Conservation (phyloP, 2,888 invertebrate genomes). For the Drosophila putrida region DNA sequence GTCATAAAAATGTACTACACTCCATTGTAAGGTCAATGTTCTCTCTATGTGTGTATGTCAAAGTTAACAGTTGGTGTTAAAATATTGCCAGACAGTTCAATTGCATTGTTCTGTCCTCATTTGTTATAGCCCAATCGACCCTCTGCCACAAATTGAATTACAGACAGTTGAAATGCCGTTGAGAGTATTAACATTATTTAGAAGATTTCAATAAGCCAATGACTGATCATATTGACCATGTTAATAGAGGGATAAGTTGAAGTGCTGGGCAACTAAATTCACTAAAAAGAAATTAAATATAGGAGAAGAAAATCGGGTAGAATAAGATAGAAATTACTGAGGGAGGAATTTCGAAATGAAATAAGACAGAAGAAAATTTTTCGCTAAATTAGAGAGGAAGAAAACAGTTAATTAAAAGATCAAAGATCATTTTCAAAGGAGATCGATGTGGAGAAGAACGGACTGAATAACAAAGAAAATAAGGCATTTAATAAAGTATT, state of each 20-base stretch:
- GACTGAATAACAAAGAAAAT: no score
- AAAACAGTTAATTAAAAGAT: no score
- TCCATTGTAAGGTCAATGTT: conserved; percentile 3
- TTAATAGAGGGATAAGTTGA: not conserved
- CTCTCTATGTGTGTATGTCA: conserved; percentile 7
- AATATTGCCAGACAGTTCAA: conserved; percentile 9
- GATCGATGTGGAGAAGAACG: no score
- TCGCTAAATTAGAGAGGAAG: no score
- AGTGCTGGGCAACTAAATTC: not conserved
- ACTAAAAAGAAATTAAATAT: not conserved
- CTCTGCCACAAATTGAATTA: conserved; percentile 1
- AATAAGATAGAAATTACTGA: not conserved
- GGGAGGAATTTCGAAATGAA: no score
- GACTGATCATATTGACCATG: conserved; percentile 6
- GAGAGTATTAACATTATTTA: conserved; percentile 17
- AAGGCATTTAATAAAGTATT: no score
- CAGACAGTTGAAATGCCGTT: conserved; percentile 3
- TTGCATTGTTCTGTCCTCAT: conserved; percentile 7
- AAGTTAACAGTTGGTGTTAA: conserved; percentile 17
- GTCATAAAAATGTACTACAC: conserved; percentile 3
- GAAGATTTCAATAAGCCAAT: conserved; percentile 4
- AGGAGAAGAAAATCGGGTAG: not conserved
- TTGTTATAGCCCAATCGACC: conserved; percentile 18
- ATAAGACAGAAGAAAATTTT: no score
- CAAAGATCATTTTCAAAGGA: no score